Evolutionary conservation across 1,140 invertebrate genomes (phyloP), one percentile per base, ranked within the genome.

Genomic region (Platyura marginata): DNA sequence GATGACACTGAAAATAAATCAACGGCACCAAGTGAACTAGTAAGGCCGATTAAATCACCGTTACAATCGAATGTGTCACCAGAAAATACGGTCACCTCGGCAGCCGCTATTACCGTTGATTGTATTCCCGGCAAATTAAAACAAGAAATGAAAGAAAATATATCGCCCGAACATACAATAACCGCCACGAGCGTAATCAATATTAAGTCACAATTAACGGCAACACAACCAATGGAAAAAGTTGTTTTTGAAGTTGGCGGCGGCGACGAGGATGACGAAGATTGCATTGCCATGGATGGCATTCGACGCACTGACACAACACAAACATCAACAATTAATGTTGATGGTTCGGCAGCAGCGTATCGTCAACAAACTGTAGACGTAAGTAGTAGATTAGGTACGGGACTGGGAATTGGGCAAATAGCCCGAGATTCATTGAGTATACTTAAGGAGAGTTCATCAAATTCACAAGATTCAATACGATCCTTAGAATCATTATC

Each of bases 111-210:
- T 21, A 18, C 3, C 36, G 18, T 21, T 21, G 16, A 21, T 18
- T n/a, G 10, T 2, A 54, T 60, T 47, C 52, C 56, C 21, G 45
- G 43, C 32, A 54, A 53, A 21, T 41, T 61, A 13, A 60, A 61
- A 43, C 49, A 51, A 34, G 55, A 60, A 43, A 49, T 61, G 3
- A 61, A 61, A 41, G 59, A 61, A 46, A 60, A 61, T 44, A 59
- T 60, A 19, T 60, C 58, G 23, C 59, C 59, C 13, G 56, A 60
- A 42, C 58, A 61, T 35, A 61, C 57, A 22, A 58, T 60, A 8
- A 58, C 56, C 6, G 55, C 58, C 47, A 56, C 57, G 25, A 59
- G 54, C n/a, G 39, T 61, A 34, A 54, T 55, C 19, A 48, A 48
- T 19, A 35, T 59, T 11, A 53, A 59, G 19, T 57, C 57, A 38